phyloP scores from a whole-genome alignment of 2,113 vertebrate species.

The Numida meleagris region DNA sequence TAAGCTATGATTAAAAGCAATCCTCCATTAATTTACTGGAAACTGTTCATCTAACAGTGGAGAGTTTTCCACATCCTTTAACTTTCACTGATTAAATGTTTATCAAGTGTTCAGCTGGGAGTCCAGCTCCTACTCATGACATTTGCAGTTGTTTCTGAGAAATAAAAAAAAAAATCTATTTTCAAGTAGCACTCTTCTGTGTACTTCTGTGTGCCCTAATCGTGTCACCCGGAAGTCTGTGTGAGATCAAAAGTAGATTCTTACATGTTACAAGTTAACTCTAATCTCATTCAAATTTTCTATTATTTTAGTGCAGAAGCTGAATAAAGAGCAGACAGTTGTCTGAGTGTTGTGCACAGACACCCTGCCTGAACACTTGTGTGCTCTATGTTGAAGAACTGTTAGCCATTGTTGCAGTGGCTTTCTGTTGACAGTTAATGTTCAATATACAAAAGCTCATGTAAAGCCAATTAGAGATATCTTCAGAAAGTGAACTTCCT shows the following conservation, averaged over 20 bases:
- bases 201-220: not conserved
- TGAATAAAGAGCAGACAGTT: accelerated
- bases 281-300: not conserved
- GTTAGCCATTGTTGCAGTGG: not conserved
- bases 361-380: not conserved
- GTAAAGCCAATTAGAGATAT: not conserved
- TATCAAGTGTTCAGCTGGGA: not conserved
- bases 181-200: not conserved
- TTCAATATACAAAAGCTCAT: not conserved
- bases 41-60: not conserved
- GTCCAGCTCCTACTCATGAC: not conserved
- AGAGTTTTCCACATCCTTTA: constrained; percentile 21
- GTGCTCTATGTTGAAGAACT: not conserved
- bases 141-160: not conserved
- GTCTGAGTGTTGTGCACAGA: not conserved
- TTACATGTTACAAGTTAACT: not conserved
- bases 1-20: not conserved
- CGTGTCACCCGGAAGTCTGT: not conserved
- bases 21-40: not conserved
- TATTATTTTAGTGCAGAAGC: not conserved
- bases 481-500: not conserved
- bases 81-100: constrained; percentile 14
- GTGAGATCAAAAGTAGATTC: not conserved
- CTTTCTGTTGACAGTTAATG: not conserved
- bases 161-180: not conserved